These are phyloP conservation scores for Archivesica marissinica DNA, from an alignment of 1,140 invertebrate genomes.

Conservation along the genomic window DNA sequence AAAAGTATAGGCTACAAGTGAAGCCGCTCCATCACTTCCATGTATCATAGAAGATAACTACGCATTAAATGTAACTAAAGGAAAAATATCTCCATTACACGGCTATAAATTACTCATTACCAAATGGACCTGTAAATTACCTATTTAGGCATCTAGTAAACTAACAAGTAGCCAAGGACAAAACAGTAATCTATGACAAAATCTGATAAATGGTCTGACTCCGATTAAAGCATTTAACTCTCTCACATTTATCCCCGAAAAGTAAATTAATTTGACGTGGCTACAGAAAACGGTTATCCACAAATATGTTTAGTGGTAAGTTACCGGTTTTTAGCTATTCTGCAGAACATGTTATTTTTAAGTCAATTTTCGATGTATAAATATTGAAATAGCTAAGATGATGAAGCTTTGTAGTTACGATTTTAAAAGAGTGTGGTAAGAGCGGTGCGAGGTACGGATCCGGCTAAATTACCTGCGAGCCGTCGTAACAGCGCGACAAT, in stretches of 20 bases:
- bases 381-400: conserved; percentile 39
- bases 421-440: not conserved
- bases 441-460: conserved; percentile 33
- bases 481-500: conserved; percentile 23
- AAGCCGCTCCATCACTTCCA: not conserved
- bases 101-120: conserved; percentile 24
- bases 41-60: not conserved
- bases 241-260: conserved; percentile 43
- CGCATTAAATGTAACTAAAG: not conserved
- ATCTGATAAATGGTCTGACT: conserved; percentile 33
- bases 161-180: not conserved
- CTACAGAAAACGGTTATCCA: not conserved
- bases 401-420: conserved; percentile 12
- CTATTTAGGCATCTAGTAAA: conserved; percentile 40
- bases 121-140: conserved; percentile 21
- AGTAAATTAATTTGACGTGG: not conserved
- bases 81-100: conserved; percentile 13
- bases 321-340: not conserved
- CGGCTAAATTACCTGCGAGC: not conserved
- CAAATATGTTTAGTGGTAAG: not conserved
- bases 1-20: not conserved
- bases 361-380: conserved; percentile 15
- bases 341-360: not conserved
- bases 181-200: conserved; percentile 14
- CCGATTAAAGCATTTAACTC: not conserved